Base-by-base conservation (phyloP, 1,140 invertebrate species). In the Drosophila suzukii region DNA sequence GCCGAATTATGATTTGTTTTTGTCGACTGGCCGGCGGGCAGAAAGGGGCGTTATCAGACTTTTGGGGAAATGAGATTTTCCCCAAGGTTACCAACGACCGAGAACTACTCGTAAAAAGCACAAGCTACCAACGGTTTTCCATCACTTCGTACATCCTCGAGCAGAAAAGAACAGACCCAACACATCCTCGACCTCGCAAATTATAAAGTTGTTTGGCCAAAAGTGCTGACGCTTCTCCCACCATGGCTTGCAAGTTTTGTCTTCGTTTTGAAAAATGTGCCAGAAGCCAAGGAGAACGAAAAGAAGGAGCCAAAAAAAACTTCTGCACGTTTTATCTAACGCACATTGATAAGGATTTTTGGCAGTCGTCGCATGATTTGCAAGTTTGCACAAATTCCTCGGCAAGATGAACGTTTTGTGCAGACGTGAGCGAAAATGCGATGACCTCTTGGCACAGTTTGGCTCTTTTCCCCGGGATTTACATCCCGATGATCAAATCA, bases 1-100 rank as follows among this genome's bases (percentile, higher is more conserved):
- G 83, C 81, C 84, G 84, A 86, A 88, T 83, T 89, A 86, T 86
- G 83, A 86, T 86, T 86, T 86, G 83, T 86, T 86, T 88, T 84
- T 75, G 73, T 79, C 68, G 68, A 81, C 67, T 78, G 75, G 32
- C 15, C 10, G 65, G 41, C n/a, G 50, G 6, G 13, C 20, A 34
- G 24, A 13, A 54, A 10, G 30, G 56, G 27, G 30, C 10, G 38
- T 24, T 30, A 15, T 17, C 50, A 49, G 57, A 43, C 56, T 50
- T 55, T 47, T 47, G 15, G 71, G 71, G 71, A 73, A 81, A 86
- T 86, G 71, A 66, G 75, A 82, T 83, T 76, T 81, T 62, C 34
- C 56, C 74, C 75, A 86, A 82, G 83, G 75, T 82, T 86, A 57
- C 38, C 67, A 11, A 6, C 6, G 85, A 59, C 39, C 65, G 30